phyloP scores from a whole-genome alignment of 2,888 invertebrate genomes.

The Dyspetes luteomarginatus region DNA sequence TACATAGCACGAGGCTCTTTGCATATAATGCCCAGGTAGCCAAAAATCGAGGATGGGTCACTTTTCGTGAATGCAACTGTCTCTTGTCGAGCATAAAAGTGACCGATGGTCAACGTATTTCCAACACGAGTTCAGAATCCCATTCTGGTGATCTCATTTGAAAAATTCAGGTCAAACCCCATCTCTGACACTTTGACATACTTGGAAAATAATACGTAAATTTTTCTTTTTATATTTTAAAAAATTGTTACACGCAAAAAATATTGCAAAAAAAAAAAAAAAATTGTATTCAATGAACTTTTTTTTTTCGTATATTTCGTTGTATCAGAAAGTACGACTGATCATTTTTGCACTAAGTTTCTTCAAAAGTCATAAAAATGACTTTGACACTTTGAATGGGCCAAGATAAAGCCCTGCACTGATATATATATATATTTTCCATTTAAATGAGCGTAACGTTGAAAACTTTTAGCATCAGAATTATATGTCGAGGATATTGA shows the following conservation, averaged over 20 bases:
- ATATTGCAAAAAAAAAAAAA: too few species aligned
- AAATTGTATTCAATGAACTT: too few species aligned
- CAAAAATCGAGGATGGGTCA: constrained; percentile 55
- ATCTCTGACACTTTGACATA: not conserved
- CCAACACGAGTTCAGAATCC: constrained; percentile 43
- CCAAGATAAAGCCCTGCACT: not conserved
- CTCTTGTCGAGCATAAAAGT: not conserved
- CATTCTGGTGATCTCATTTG: constrained; percentile 62
- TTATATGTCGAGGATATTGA: constrained; percentile 24
- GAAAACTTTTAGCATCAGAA: constrained; percentile 33
- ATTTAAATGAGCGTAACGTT: constrained; percentile 7
- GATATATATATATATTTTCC: not conserved
- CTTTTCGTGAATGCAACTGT: constrained; percentile 51
- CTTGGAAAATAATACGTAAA: too few species aligned
- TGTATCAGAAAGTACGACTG: too few species aligned
- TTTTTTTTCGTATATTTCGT: too few species aligned
- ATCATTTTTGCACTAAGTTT: too few species aligned
- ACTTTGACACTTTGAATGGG: not conserved
- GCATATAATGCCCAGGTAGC: constrained; percentile 47
- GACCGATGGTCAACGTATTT: constrained; percentile 58
- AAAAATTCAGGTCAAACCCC: constrained; percentile 61
- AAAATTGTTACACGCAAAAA: too few species aligned
- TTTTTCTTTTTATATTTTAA: too few species aligned
- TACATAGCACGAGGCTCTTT: constrained; percentile 6
- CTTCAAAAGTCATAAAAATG: too few species aligned